Percentiles rank a stretch among this genome's conserved stretches.
These are phyloP conservation scores for Hypena proboscidalis DNA, from an alignment of 2,888 invertebrate species.

Conservation along the genomic window DNA sequence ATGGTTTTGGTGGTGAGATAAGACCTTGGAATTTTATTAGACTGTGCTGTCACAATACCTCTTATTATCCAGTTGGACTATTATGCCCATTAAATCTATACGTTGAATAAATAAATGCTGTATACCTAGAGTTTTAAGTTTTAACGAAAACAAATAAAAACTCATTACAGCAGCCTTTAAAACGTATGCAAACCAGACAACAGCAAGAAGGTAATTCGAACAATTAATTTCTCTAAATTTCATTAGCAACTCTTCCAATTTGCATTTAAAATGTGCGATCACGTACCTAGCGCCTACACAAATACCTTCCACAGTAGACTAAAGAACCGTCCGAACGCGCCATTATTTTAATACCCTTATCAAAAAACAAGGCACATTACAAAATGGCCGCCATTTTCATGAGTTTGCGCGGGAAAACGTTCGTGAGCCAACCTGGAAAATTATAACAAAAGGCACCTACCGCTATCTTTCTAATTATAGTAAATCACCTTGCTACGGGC, in stretches of 20 bases:
- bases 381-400: constrained; percentile 83
- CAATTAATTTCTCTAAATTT: constrained; percentile 67
- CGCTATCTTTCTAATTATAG: constrained; percentile 86
- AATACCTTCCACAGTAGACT: constrained; percentile 68
- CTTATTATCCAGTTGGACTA: no score
- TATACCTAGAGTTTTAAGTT: no score
- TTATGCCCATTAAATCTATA: no score
- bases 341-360: constrained; percentile 84
- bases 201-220: constrained; percentile 43
- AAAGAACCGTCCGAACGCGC: constrained; percentile 76
- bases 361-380: constrained; percentile 85
- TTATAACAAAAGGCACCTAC: constrained; percentile 85
- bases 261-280: constrained; percentile 78
- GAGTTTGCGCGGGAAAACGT: constrained; percentile 82
- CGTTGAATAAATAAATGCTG: no score
- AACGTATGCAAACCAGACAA: constrained; percentile 34
- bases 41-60: no score
- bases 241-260: constrained; percentile 76
- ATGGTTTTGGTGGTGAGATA: no score
- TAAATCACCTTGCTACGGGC: constrained; percentile 84
- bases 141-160: no score
- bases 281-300: constrained; percentile 72
- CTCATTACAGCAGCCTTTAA: constrained; percentile 1
- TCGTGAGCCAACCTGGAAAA: constrained; percentile 82
- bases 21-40: no score